Evolutionary conservation across 2,113 vertebrate species (phyloP), one percentile per base, ranked within the genome.

Genomic region (Spermophilus dauricus): DNA sequence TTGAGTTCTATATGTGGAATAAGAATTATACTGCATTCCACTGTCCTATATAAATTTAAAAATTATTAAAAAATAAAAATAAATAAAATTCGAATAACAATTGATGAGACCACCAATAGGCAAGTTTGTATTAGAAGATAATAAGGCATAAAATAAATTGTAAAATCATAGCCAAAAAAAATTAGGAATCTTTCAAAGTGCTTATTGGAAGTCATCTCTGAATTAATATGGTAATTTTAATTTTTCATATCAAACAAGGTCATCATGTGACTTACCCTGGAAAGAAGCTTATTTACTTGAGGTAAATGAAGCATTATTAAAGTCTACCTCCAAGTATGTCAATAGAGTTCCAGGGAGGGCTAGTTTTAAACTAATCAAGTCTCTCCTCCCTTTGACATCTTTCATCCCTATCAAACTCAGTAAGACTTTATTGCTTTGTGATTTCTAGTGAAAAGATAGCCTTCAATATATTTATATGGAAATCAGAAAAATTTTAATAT

Each of bases 121-220:
- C 45, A 45, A 45, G 45, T 45, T 45, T 45, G 45, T 45, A 45
- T 45, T 45, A 45, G 45, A 45, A 45, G 45, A 45, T 45, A 45
- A 45, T 45, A 45, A 45, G 45, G 45, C 45, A 45, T 45, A 45
- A 45, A 45, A 45, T 45, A 45, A 45, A 45, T 45, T 45, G 45
- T 45, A 45, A 45, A 45, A 45, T 45, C 8, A 45, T 8, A 45
- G 45, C 45, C 45, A 45, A 45, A 45, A n/a, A n/a, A 45, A 18
- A 83, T 90, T 75, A 56, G 28, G 7, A 86, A n/a, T 70, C 26
- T 76, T 88, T 95, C 28, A 65, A 87, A 86, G 34, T 92, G 20
- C 2, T 85, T 51, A 26, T 75, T 69, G 75, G n/a, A 16, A 58
- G 53, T 91, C 1, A 70, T 72, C 84, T 94, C 28, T 83, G 3